Evolutionary conservation across 2,888 invertebrate genomes (phyloP), one percentile per base, ranked within the genome.

Genomic region (Frankliniella fusca): DNA sequence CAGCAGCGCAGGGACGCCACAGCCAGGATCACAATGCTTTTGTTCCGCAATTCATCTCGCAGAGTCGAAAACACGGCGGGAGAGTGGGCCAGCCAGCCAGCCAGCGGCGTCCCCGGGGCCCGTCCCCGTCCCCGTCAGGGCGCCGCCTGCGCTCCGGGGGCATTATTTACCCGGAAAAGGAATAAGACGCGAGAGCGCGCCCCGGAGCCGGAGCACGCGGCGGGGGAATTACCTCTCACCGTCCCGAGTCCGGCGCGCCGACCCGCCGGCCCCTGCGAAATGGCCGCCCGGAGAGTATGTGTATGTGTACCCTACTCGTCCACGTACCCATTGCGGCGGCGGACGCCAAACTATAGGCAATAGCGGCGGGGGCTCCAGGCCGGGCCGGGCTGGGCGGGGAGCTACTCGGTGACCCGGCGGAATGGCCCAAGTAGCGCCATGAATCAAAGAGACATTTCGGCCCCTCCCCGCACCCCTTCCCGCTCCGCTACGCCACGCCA

Each of bases 271-370:
- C n/a, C n/a, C n/a, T n/a, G 38, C 38, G 38, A 5, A 38, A 38
- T 38, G 38, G 38, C 38, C 38, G 38, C 38, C 38, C 38, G 38
- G 38, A 38, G 38, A 38, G 38, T 38, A 38, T 38, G 38, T 38
- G 38, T 38, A 38, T 38, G 38, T 38, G 38, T 38, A 38, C 38
- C 38, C 38, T 5, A 5, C 38, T 38, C 38, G 38, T 38, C 38
- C 38, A 38, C 38, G 38, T 38, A 38, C 38, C 54, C 54, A 18
- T 9, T 18, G 20, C 61, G 61, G 23, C 70, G 70, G 23, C 70
- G 61, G 23, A n/a, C 70, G 70, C 70, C 70, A 23, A 76, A 76
- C 70, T 76, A 76, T 76, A 23, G 70, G 70, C 70, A 76, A 76
- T 76, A 76, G 23, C 27, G 23, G 27, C 70, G 11, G 15, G 54